These are phyloP conservation scores for Formica exsecta DNA, from an alignment of 1,140 invertebrate genomes.

Conservation along the genomic window DNA sequence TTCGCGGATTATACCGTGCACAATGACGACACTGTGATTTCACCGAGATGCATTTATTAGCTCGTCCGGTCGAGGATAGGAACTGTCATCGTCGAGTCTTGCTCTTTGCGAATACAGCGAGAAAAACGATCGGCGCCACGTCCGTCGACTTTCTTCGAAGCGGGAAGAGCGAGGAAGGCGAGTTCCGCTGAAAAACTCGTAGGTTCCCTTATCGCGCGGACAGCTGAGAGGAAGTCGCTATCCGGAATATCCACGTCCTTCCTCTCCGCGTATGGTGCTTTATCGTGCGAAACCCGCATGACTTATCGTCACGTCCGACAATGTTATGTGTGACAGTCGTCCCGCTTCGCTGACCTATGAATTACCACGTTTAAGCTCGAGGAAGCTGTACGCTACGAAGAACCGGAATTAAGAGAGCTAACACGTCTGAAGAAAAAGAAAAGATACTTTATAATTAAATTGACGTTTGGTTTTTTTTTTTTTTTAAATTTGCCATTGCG, in stretches of 20 bases:
- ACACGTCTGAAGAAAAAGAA: neutral
- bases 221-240: conserved; percentile 78
- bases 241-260: conserved; percentile 71
- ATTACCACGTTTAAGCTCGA: neutral
- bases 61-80: neutral
- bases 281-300: conserved; percentile 57
- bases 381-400: neutral
- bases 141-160: conserved; percentile 73
- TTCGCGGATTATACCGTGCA: neutral
- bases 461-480: neutral
- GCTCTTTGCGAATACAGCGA: conserved; percentile 30
- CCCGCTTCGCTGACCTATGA: conserved; percentile 6
- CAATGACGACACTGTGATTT: conserved; percentile 23
- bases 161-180: conserved; percentile 69
- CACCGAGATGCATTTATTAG: conserved; percentile 34
- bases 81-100: conserved; percentile 60
- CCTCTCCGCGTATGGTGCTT: conserved; percentile 31
- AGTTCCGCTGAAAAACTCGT: conserved; percentile 68
- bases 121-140: conserved; percentile 61
- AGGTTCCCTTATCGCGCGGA: conserved; percentile 75
- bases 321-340: conserved; percentile 2
- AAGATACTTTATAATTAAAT: neutral
- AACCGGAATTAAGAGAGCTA: neutral
- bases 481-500: neutral
- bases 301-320: conserved; percentile 52